Conservation (phyloP, 1,140 invertebrate species). For the Achatina immaculata region DNA sequence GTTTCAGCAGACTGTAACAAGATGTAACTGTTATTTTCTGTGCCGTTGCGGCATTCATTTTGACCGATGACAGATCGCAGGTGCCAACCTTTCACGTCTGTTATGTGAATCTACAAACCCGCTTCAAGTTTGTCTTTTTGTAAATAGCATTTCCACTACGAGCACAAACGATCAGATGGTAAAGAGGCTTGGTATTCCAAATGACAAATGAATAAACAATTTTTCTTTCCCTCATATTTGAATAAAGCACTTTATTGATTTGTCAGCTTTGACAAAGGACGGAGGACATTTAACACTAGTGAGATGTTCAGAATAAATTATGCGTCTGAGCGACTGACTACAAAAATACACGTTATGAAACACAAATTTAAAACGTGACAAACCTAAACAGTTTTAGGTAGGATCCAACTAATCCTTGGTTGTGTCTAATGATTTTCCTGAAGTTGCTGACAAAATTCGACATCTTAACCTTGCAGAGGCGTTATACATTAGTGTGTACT, state of each 20-base stretch:
- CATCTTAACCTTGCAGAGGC: background rate
- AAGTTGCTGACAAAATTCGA: constrained; percentile 60
- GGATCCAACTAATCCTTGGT: constrained; percentile 82
- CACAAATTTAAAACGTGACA: constrained; percentile 41
- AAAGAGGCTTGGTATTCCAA: background rate
- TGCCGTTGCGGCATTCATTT: too few relatives aligned
- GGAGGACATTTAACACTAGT: background rate
- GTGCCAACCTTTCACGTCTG: too few relatives aligned
- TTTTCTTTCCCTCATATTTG: background rate
- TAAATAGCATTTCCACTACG: background rate
- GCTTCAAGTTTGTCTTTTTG: too few relatives aligned
- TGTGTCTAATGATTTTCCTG: constrained; percentile 79
- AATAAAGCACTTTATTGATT: background rate
- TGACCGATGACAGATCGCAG: too few relatives aligned
- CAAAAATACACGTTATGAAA: background rate
- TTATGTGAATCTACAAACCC: too few relatives aligned
- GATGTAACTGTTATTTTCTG: too few relatives aligned
- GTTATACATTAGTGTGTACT: too few relatives aligned
- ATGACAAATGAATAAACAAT: background rate
- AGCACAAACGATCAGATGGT: background rate
- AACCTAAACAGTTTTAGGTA: constrained; percentile 84
- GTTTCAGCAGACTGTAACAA: too few relatives aligned
- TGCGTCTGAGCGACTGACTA: background rate
- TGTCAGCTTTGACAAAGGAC: background rate
- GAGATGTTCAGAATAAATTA: too few relatives aligned